Conservation (phyloP, 2,113 vertebrate species). For the Petrocephalus microphthalmus region DNA sequence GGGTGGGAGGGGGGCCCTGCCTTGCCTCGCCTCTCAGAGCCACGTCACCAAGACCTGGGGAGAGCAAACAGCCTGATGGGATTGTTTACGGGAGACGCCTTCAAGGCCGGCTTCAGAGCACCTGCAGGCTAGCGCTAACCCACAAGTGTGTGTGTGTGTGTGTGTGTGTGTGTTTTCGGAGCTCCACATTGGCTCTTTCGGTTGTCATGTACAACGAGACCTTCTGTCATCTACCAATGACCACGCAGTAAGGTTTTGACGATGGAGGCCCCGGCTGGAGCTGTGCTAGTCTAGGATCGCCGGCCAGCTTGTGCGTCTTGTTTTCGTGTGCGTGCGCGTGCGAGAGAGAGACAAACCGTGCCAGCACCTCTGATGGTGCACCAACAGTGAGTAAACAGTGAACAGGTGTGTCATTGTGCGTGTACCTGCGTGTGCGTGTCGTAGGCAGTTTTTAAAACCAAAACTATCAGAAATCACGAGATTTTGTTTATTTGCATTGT, state of each 20-base stretch:
- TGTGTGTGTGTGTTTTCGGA: conserved; percentile 32
- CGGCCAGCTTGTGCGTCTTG: conserved; percentile 67
- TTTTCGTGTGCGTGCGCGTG: conserved; percentile 55
- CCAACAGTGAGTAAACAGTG: conserved; percentile 45
- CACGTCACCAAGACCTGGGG: conserved; percentile 3
- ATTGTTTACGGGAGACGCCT: neutral
- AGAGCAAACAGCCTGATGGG: neutral
- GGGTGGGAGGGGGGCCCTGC: neutral
- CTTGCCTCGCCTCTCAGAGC: neutral
- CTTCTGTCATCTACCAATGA: conserved; percentile 46
- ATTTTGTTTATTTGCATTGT: conserved; percentile 61
- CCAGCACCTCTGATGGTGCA: conserved; percentile 47
- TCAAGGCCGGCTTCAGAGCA: neutral
- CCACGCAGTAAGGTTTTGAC: conserved; percentile 37
- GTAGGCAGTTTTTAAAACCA: conserved; percentile 72
- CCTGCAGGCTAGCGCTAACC: conserved; percentile 38
- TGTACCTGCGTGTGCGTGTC: conserved; percentile 46
- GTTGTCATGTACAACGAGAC: conserved; percentile 25
- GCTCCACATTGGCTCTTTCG: conserved; percentile 38
- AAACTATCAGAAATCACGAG: conserved; percentile 64
- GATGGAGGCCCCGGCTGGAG: conserved; percentile 14
- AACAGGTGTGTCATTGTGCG: conserved; percentile 45
- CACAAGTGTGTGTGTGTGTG: conserved; percentile 46
- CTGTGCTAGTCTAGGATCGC: conserved; percentile 46
- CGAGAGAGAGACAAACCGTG: conserved; percentile 51